phyloP scores from a whole-genome alignment of 2,888 invertebrate species.

The Pyrgus malvae region DNA sequence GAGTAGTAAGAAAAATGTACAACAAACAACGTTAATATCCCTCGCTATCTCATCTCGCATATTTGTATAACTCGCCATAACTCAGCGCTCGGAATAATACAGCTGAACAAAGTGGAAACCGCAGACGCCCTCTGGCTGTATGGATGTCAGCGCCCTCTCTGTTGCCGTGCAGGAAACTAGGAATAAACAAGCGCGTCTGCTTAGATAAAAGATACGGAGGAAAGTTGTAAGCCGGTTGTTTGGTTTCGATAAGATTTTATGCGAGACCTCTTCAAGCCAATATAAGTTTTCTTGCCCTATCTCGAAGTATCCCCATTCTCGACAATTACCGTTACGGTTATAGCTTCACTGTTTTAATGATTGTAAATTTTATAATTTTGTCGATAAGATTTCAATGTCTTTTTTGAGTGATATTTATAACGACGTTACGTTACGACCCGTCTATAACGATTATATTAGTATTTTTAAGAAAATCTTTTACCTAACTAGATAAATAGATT shows the following conservation, averaged over 20 bases:
- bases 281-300: constrained; percentile 55
- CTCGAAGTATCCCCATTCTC: too few relatives aligned
- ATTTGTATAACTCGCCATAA: constrained; percentile 25
- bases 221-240: constrained; percentile 53
- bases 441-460: too few relatives aligned
- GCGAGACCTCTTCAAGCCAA: constrained; percentile 45
- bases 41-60: constrained; percentile 19
- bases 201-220: constrained; percentile 54
- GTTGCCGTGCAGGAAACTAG: constrained; percentile 25
- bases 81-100: constrained; percentile 20
- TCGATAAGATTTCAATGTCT: not conserved
- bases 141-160: constrained; percentile 30
- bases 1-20: constrained; percentile 12
- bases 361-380: too few relatives aligned
- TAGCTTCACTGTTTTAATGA: too few relatives aligned
- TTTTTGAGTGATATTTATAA: not conserved
- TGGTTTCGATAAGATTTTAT: constrained; percentile 53
- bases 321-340: too few relatives aligned
- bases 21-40: constrained; percentile 21
- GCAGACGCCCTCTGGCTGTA: constrained; percentile 22
- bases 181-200: constrained; percentile 46
- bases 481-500: too few relatives aligned
- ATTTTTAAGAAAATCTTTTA: too few relatives aligned
- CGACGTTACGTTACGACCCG: too few relatives aligned
- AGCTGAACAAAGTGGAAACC: constrained; percentile 17